A percentile compares a stretch with the other conserved stretches of the same genome.
phyloP scores from a whole-genome alignment of 2,113 vertebrate genomes.

The Python bivittatus region DNA sequence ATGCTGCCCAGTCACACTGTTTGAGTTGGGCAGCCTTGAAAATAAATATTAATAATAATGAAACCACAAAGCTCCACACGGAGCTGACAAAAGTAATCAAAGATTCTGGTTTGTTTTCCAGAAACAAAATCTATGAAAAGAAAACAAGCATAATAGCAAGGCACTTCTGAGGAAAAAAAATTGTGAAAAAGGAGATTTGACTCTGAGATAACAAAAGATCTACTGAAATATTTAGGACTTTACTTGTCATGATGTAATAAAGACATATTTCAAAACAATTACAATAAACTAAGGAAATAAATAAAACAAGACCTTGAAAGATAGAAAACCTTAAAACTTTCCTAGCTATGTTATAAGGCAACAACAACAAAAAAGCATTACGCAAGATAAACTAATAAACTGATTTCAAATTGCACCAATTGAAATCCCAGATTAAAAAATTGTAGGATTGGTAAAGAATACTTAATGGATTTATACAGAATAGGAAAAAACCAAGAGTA shows the following conservation, averaged over 20 bases:
- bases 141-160: not conserved
- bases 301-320: not conserved
- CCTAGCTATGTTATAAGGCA: not conserved
- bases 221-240: not conserved
- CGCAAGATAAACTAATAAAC: not conserved
- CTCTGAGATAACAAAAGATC: not conserved
- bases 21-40: not conserved
- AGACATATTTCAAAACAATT: not conserved
- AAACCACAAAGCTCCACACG: too few relatives aligned
- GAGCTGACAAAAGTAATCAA: not conserved
- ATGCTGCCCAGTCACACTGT: not conserved
- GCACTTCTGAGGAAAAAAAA: not conserved
- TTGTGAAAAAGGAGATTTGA: not conserved
- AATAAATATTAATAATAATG: not conserved
- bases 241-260: not conserved
- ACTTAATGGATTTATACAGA: not conserved
- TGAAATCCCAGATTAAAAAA: not conserved
- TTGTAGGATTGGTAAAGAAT: too few relatives aligned
- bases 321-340: not conserved
- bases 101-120: not conserved
- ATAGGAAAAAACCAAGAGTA: not conserved
- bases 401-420: not conserved
- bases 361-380: not conserved
- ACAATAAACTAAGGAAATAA: not conserved
- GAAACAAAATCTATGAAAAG: not conserved